These are phyloP conservation scores for Petrocephalus microphthalmus DNA, from an alignment of 2,113 vertebrate species.

Conservation along the genomic window DNA sequence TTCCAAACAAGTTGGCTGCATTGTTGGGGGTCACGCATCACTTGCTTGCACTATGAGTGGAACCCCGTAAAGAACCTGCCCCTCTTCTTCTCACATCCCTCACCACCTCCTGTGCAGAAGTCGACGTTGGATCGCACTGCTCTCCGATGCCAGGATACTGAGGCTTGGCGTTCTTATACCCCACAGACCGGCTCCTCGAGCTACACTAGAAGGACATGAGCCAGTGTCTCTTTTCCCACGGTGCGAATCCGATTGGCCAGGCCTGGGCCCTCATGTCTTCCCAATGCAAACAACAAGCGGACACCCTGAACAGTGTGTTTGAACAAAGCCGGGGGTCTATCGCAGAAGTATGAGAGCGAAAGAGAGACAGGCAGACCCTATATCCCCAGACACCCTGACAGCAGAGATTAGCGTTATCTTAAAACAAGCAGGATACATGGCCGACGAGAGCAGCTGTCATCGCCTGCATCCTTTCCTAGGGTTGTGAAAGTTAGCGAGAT, in stretches of 20 bases:
- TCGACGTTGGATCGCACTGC: neutral
- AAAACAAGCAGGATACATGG: constrained; percentile 24
- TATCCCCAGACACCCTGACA: constrained; percentile 18
- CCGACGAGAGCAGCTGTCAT: constrained; percentile 22
- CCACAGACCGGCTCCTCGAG: neutral
- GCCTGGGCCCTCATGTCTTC: neutral
- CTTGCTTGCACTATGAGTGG: neutral
- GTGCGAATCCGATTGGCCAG: neutral
- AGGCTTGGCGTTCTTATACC: neutral
- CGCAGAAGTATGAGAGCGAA: neutral
- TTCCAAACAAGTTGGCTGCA: neutral
- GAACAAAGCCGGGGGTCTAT: neutral
- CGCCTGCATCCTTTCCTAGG: constrained; percentile 1
- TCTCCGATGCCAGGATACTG: neutral
- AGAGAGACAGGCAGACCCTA: neutral
- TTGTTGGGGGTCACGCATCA: neutral
- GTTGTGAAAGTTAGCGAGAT: constrained; percentile 10
- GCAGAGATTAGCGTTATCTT: constrained; percentile 28
- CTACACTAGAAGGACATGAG: neutral
- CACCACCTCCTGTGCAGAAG: neutral
- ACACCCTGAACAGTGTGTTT: neutral
- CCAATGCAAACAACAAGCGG: neutral
- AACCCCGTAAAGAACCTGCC: neutral
- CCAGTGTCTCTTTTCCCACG: neutral
- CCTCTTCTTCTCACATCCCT: neutral